phyloP scores from a whole-genome alignment of 64 coral and sea anemone species.

The Actinia equina region DNA sequence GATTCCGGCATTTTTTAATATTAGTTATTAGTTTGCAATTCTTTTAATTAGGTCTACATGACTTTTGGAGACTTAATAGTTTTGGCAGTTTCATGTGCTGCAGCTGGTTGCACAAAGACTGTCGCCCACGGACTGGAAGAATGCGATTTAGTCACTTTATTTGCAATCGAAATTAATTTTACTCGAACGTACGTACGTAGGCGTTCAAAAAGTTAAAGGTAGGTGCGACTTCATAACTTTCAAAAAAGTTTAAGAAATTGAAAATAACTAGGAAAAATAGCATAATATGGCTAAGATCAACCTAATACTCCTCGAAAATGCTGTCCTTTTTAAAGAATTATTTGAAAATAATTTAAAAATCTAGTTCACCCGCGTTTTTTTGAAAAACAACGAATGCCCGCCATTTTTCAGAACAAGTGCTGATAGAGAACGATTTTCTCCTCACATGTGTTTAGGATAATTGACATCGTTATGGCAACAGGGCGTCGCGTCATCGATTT shows the following conservation, averaged over 20 bases:
- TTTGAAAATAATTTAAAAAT: background rate
- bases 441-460: slow-evolving; percentile 47
- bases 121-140: background rate
- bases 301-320: background rate
- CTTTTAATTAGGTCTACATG: no score
- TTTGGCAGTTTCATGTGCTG: background rate
- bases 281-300: background rate
- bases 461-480: slow-evolving; percentile 94
- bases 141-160: slow-evolving; percentile 2
- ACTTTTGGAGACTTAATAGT: no score
- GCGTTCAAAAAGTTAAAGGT: background rate
- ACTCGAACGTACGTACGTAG: background rate
- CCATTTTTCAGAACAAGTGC: slow-evolving; percentile 14
- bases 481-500: slow-evolving; percentile 99
- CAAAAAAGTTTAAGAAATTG: background rate
- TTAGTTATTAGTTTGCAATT: no score
- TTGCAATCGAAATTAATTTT: background rate
- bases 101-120: background rate
- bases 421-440: slow-evolving; percentile 86
- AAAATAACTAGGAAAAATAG: background rate
- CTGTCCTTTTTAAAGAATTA: background rate
- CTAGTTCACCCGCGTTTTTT: background rate
- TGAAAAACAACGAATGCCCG: slow-evolving; percentile 32
- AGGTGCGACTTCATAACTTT: background rate
- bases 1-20: no score